phyloP scores from a whole-genome alignment of 2,888 invertebrate genomes.

The Acanthopleura granulata region DNA sequence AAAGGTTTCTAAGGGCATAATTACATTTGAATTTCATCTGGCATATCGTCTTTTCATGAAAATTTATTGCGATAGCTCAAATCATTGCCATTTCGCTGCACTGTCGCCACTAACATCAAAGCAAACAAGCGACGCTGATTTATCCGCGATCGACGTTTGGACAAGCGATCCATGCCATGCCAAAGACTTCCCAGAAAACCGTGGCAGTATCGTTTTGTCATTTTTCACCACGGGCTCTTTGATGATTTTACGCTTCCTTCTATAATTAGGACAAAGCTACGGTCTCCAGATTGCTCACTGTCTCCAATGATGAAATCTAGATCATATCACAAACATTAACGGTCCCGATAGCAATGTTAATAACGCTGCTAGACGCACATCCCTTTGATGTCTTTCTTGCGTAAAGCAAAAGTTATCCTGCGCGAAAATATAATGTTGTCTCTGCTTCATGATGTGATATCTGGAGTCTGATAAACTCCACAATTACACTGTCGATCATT shows the following conservation, averaged over 20 bases:
- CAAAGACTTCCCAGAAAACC: too few species aligned
- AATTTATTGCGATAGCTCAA: too few species aligned
- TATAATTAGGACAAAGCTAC: background rate
- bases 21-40: too few species aligned
- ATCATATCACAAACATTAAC: background rate
- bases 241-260: constrained; percentile 3
- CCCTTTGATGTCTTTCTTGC: background rate
- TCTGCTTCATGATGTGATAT: background rate
- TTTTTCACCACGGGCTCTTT: background rate
- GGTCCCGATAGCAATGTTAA: background rate
- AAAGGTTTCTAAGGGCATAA: too few species aligned
- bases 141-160: too few species aligned
- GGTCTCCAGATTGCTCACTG: background rate
- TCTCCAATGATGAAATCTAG: background rate
- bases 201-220: too few species aligned
- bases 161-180: too few species aligned
- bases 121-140: too few species aligned
- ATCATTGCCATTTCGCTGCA: too few species aligned
- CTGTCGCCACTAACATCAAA: too few species aligned
- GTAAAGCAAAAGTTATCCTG: background rate
- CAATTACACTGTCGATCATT: background rate
- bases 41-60: too few species aligned
- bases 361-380: background rate
- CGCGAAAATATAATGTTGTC: background rate
- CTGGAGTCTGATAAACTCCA: background rate